Percentiles rank a stretch among this genome's conserved stretches.
These are phyloP conservation scores for Portunus trituberculatus DNA, from an alignment of 1,140 invertebrate genomes.

Conservation along the genomic window DNA sequence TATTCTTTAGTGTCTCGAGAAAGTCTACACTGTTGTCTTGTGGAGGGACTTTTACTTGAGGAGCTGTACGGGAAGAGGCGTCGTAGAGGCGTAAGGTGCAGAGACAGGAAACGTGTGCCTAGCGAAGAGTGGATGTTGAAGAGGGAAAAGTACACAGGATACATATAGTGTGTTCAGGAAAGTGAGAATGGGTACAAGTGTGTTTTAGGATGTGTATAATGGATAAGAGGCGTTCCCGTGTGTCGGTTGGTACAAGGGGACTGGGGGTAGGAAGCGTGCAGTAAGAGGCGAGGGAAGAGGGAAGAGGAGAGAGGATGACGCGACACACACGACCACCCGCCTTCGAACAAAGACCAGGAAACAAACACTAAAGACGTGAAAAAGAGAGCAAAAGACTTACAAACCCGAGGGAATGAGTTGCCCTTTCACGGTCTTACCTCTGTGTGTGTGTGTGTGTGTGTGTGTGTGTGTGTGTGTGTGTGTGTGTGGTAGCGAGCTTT, in stretches of 20 bases:
- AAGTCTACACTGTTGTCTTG: not conserved
- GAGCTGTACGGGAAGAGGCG: not conserved
- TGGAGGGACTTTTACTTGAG: not conserved
- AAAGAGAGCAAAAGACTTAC: not conserved
- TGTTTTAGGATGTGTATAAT: not conserved
- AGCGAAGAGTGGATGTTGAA: not conserved
- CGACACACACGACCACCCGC: too few species aligned
- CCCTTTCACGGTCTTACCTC: not conserved
- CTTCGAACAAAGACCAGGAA: not conserved
- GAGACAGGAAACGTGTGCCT: not conserved
- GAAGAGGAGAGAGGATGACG: too few species aligned
- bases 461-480: too few species aligned
- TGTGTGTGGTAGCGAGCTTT: too few species aligned
- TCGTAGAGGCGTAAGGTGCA: not conserved
- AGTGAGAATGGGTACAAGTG: not conserved
- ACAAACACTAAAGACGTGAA: not conserved
- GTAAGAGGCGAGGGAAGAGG: too few species aligned
- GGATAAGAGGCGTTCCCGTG: too few species aligned
- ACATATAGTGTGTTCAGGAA: not conserved
- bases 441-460: too few species aligned
- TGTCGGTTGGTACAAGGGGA: too few species aligned
- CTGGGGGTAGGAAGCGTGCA: too few species aligned
- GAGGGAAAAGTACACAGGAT: too few species aligned
- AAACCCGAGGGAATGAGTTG: not conserved
- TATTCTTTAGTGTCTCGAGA: not conserved